Base-by-base conservation (phyloP, 92 coral and sea anemone species). In the Heteractis magnifica region DNA sequence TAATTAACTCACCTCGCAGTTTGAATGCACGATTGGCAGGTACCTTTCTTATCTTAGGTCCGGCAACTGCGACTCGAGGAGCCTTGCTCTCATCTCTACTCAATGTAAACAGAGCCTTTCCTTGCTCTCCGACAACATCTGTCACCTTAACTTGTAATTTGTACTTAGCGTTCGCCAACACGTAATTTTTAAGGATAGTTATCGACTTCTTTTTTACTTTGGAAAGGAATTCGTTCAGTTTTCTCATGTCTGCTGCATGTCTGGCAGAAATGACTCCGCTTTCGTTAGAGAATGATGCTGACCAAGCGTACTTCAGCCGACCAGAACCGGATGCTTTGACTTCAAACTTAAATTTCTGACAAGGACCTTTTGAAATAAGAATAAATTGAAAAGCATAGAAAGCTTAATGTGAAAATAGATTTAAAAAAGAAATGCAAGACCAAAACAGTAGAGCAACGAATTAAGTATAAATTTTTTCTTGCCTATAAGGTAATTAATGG, bases 281-380 rank as follows among this genome's bases (percentile, higher is more conserved):
- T 48, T 55, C 48, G 5, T n/a, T 50, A 7, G 62, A 62, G 53
- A 82, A 71, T 12, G 52, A 44, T 5, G 70, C 85, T 55, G 71
- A 6, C 85, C 85, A 82, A 5, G 11, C 5, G 79, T 44, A 44
- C 44, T 19, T 52, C 9, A 71, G 65, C 52, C 41, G 34, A 10
- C 79, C 78, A 21, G 53, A 34, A 3, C 71, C 79, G 9, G 77
- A 41, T 12, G 74, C 76, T 23, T 72, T 72, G 16, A 8, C 79
- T 16, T 14, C 11, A 16, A 82, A 10, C 4, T n/a, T 52, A 44
- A 82, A 82, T 12, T 10, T 10, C 20, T 21, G 49, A 15, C 79
- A 72, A 53, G 85, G 85, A 18, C 76, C 85, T 82, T 20, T 55
- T 20, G 51, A 14, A 5, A 70, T 52, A 16, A 55, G 8, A 26